Conservation (phyloP, 1,140 invertebrate species). For the Drosophila biarmipes region DNA sequence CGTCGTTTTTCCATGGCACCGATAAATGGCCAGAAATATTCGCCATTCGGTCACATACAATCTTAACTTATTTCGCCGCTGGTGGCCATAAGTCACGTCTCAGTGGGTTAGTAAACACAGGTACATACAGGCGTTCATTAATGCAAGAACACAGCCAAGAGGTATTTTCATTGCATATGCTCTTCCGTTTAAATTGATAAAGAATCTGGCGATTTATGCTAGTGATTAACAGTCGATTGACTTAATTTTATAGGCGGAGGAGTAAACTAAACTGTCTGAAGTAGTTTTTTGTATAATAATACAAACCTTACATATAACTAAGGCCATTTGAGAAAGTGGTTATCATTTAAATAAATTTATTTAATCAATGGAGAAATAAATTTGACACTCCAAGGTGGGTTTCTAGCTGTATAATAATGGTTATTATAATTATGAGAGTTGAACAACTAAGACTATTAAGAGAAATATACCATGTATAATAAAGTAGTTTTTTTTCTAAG, state of each 20-base stretch:
- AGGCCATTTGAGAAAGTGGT: too few species aligned
- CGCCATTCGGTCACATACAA: slow-evolving; percentile 64
- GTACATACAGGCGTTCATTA: slow-evolving; percentile 16
- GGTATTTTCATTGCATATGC: background rate
- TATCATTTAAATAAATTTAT: too few species aligned
- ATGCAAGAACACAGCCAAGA: slow-evolving; percentile 3
- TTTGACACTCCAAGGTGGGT: too few species aligned
- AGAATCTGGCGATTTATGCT: background rate
- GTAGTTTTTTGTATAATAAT: too few species aligned
- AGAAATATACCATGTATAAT: too few species aligned
- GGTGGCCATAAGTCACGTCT: slow-evolving; percentile 60
- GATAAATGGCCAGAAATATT: slow-evolving; percentile 67
- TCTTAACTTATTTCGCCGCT: slow-evolving; percentile 31
- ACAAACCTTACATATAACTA: too few species aligned
- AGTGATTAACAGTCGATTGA: background rate
- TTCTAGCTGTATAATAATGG: too few species aligned
- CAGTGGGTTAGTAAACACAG: slow-evolving; percentile 10
- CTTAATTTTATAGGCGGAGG: background rate
- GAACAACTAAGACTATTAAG: too few species aligned
- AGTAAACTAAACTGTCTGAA: background rate
- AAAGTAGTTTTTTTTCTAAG: too few species aligned
- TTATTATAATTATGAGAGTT: too few species aligned
- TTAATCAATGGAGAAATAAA: too few species aligned
- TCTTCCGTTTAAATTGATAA: background rate
- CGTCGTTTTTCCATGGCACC: slow-evolving; percentile 20